Percentiles rank a stretch among this genome's conserved stretches.
Evolutionary conservation across 2,113 vertebrate genomes (phyloP).

Genomic region (Clarias gariepinus): DNA sequence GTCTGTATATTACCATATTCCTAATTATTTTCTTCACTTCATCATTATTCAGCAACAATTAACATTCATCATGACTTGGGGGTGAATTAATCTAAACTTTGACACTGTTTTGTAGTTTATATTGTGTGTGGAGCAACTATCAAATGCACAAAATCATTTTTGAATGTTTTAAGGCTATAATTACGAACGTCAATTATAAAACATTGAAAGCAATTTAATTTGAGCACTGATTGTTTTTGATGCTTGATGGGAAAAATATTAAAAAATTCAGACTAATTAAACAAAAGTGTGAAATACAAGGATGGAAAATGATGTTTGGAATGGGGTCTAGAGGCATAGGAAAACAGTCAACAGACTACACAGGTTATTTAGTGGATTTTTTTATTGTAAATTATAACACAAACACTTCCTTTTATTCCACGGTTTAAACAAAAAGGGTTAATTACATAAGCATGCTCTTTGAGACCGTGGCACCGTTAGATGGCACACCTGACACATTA

Average conservation of each 20-base stretch:
- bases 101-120: slow-evolving; percentile 50
- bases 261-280: slow-evolving; percentile 54
- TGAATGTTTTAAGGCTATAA: slow-evolving; percentile 59
- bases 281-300: slow-evolving; percentile 51
- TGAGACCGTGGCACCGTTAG: neutral
- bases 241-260: slow-evolving; percentile 51
- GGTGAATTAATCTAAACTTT: slow-evolving; percentile 59
- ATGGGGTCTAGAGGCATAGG: slow-evolving; percentile 31
- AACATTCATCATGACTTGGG: slow-evolving; percentile 56
- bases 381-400: neutral
- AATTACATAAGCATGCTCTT: neutral
- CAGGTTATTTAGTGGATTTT: neutral
- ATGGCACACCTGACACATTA: neutral
- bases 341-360: slow-evolving; percentile 18
- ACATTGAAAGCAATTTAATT: slow-evolving; percentile 56
- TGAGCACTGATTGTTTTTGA: slow-evolving; percentile 52
- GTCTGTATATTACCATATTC: slow-evolving; percentile 52
- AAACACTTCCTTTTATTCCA: neutral
- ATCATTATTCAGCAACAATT: slow-evolving; percentile 57
- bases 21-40: slow-evolving; percentile 57
- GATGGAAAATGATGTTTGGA: slow-evolving; percentile 35
- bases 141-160: slow-evolving; percentile 52
- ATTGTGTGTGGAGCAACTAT: slow-evolving; percentile 48
- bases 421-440: neutral
- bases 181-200: slow-evolving; percentile 56